Conservation (phyloP, 2,888 invertebrate species). For the Drosophila formosana region DNA sequence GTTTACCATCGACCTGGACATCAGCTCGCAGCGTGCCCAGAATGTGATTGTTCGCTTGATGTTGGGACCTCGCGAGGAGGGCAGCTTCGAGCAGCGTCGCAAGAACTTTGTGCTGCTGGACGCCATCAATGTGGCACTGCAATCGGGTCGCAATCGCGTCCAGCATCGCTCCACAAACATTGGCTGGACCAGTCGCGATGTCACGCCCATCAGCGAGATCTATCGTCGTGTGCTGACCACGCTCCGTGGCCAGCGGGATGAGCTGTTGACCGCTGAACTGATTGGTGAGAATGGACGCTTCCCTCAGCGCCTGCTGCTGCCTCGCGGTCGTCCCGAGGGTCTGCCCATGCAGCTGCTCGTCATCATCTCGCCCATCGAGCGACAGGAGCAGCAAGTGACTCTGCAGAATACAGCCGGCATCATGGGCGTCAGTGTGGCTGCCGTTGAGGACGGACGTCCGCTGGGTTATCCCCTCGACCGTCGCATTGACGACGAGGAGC, state of each 20-base stretch:
- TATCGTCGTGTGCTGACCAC: conserved; percentile 86
- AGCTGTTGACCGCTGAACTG: conserved; percentile 67
- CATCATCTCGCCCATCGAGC: conserved; percentile 86
- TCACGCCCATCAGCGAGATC: conserved; percentile 84
- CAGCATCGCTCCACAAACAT: conserved; percentile 73
- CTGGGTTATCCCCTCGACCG: conserved; percentile 78
- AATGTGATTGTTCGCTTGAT: conserved; percentile 88
- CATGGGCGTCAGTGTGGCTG: conserved; percentile 57
- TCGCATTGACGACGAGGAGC: conserved; percentile 59
- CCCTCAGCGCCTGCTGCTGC: conserved; percentile 88
- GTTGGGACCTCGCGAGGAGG: conserved; percentile 89
- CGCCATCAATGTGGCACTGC: conserved; percentile 87
- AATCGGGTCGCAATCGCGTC: conserved; percentile 85
- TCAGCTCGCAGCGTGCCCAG: conserved; percentile 87
- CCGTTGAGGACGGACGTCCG: conserved; percentile 65
- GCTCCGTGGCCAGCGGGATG: conserved; percentile 82
- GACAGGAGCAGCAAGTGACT: background rate
- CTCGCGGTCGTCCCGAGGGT: conserved; percentile 88
- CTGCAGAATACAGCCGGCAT: conserved; percentile 42
- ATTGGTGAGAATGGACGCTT: conserved; percentile 86
- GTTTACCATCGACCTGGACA: conserved; percentile 87
- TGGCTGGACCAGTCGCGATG: conserved; percentile 87
- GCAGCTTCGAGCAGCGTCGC: conserved; percentile 83
- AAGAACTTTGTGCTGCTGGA: conserved; percentile 88
- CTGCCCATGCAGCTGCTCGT: conserved; percentile 88